Base-by-base conservation (phyloP, 2,888 invertebrate genomes). In the Tipula helvola region DNA sequence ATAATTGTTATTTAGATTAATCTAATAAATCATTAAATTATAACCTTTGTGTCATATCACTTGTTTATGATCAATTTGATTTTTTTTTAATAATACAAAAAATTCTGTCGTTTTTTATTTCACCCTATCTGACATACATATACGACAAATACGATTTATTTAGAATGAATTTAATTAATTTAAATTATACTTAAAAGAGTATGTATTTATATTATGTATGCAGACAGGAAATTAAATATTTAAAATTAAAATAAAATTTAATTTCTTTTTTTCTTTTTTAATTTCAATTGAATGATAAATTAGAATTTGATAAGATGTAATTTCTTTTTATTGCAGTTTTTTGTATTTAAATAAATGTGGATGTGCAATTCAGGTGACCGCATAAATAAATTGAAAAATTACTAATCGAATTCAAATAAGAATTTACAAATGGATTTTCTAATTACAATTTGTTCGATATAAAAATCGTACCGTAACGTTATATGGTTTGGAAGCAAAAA, bases 261-360 rank as follows among this genome's bases (percentile, higher is more conserved):
- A 71, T 71, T 71, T 71, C 52, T n/a, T 52, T 71, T 8, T 39
- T 39, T 39, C 28, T 28, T 71, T 71, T 71, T 28, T 10, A 71
- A 71, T 71, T 71, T 71, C 71, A 71, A 71, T 71, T 71, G 71
- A 71, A 71, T 71, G 71, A 71, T 71, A 71, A 71, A 71, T 71
- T 71, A 71, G 71, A 10, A 18, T 28, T 71, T 71, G 71, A 71
- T 71, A 71, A 71, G 71, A 71, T 28, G 71, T 71, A 28, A 28
- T 71, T 71, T 71, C 28, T 1, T 71, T 28, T 28, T 18, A 28
- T 18, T 71, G 7, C 28, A 57, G 7, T 57, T 57, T 57, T 28
- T 18, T 71, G 10, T 18, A 71, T 71, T 18, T 16, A 52, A 71
- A 28, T 28, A 28, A 28, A 28, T 28, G 28, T 28, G 28, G 10